A percentile compares a stretch with the other conserved stretches of the same genome.
These are phyloP conservation scores for Epicauta chinensis DNA, from an alignment of 1,140 invertebrate species.

Conservation along the genomic window DNA sequence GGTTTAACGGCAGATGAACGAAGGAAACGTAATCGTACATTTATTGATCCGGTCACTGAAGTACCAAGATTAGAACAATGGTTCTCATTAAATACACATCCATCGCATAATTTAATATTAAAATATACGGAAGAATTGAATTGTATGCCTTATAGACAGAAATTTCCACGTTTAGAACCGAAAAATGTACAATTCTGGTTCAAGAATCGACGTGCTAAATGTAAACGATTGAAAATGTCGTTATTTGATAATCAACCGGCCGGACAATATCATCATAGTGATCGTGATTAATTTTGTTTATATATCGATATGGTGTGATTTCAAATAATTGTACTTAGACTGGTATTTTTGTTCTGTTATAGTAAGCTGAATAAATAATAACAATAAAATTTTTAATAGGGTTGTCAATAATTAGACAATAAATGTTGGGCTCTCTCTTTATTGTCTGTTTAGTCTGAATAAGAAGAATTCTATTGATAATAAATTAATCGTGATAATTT, in stretches of 20 bases:
- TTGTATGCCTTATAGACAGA: slow-evolving; percentile 88
- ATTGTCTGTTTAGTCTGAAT: slow-evolving; percentile 1
- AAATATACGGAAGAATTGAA: slow-evolving; percentile 97
- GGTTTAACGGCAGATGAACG: slow-evolving; percentile 68
- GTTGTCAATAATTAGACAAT: slow-evolving; percentile 11
- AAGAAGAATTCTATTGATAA: too few species aligned
- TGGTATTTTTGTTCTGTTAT: slow-evolving; percentile 13
- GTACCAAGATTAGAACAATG: slow-evolving; percentile 94
- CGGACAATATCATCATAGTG: slow-evolving; percentile 35
- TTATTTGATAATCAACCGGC: slow-evolving; percentile 54
- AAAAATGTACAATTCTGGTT: slow-evolving; percentile 98
- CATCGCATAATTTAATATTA: slow-evolving; percentile 91
- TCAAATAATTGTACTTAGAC: slow-evolving; percentile 11
- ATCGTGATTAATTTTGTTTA: slow-evolving; percentile 30
- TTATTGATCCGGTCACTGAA: slow-evolving; percentile 97
- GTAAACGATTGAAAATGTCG: slow-evolving; percentile 87
- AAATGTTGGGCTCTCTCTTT: slow-evolving; percentile 9
- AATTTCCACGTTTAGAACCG: slow-evolving; percentile 92
- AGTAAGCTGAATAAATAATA: slow-evolving; percentile 1
- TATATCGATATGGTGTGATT: slow-evolving; percentile 14
- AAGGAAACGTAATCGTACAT: slow-evolving; percentile 92
- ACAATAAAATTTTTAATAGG: slow-evolving; percentile 13
- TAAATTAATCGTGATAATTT: too few species aligned
- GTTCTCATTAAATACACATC: slow-evolving; percentile 97
- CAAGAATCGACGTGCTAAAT: slow-evolving; percentile 94